Evolutionary conservation across 1,140 invertebrate genomes (phyloP), one percentile per base, ranked within the genome.

Genomic region (Heliconius nattereri): DNA sequence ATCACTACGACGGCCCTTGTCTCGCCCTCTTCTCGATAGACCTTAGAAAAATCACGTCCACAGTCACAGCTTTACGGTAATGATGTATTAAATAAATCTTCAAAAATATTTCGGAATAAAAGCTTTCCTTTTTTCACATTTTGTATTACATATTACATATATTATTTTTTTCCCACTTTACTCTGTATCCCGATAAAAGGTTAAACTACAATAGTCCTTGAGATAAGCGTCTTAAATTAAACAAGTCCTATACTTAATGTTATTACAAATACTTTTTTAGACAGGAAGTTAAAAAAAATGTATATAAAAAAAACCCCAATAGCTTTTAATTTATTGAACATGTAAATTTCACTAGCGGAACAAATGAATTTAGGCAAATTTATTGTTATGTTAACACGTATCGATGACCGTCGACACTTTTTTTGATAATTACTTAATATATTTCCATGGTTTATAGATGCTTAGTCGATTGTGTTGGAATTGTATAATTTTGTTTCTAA

Each of bases 21-120:
- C 73, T 23, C 54, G 54, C 49, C 49, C 73, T 57, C 73, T 75
- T 23, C 52, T 57, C 73, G 54, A 57, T 60, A 29, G 32, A 60
- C 73, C 32, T 74, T 11, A 52, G n/a, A 16, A 45, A 45, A 45
- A 16, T 5, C 40, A 45, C 40, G 40, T 45, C 40, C 40, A 5
- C 6, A n/a, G 52, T 26, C 8, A 60, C 13, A n/a, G n/a, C 5
- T 29, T 66, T 29, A 29, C 60, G 6, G 13, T 29, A 66, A 66
- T 66, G 60, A 16, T 11, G 8, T 60, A 60, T 26, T 9, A 26
- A 23, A 60, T n/a, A 60, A 7, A 60, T 60, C 7, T 26, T 60
- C 13, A 60, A 26, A 60, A 26, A n/a, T 23, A 60, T 23, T 60
- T 60, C 8, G 3, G 2, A 66, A 7, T 13, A 66, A 66, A 29